Base-by-base conservation (phyloP, 2,113 vertebrate species). In the Catharus fuscescens region DNA sequence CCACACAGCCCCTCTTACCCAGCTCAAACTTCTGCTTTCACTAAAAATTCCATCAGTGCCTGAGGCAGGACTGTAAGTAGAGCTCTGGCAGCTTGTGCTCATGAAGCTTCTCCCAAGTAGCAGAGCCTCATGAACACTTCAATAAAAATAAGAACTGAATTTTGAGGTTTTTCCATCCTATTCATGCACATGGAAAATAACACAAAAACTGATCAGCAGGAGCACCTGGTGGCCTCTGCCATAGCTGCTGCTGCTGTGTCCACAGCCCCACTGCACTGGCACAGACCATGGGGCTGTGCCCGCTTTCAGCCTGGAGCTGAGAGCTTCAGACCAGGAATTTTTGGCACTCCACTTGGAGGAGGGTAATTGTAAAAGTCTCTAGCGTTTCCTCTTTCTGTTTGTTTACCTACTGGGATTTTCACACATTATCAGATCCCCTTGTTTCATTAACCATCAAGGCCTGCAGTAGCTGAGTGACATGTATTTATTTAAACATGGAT, bases 341-440 rank as follows among this genome's bases (percentile, higher is more conserved):
- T 92, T 86, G 81, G 88, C 19, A 5, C 82, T 94, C 76, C 25
- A 18, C 1, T 2, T 34, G 69, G 47, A 90, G n/a, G 40, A 88
- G 82, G 42, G 61, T 28, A 93, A 92, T 76, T 86, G 82, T 65
- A 83, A 67, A 69, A 81, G 90, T 81, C 92, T 93, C 86, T 72
- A 61, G 76, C 0, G 28, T 80, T 96, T 96, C 96, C 45, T 4
- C 72, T 92, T 94, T 94, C 82, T 93, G 88, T 95, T 96, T 97
- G 92, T 95, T 96, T 96, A 95, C 67, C 67, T 66, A 9, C 85
- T 90, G 90, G 87, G 90, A 74, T 96, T 94, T 96, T 96, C 95
- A 90, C 72, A 61, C 90, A 80, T 94, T 96, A 86, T 95, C 95
- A 88, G 85, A 90, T 83, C 90, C 67, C 44, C 72, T 97, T 94